Evolutionary conservation across 2,113 vertebrate species (phyloP), one percentile per base, ranked within the genome.

Genomic region (Corythoichthys intestinalis): DNA sequence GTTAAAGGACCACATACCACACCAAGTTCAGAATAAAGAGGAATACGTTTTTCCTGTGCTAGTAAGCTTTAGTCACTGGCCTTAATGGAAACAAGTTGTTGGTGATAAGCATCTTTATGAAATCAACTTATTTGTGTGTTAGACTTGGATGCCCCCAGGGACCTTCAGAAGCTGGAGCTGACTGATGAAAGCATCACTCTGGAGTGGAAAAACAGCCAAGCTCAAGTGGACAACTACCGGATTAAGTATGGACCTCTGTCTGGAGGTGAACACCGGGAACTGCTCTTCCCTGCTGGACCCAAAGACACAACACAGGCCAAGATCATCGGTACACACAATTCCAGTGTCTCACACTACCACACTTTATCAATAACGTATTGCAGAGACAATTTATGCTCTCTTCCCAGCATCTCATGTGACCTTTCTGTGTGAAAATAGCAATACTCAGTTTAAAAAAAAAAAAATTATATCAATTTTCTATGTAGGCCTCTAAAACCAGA

Each of bases 181-280:
- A 98, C 96, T 0, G 97, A 98, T 4, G 93, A 59, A 61, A 98
- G 92, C 80, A 95, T 99, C 83, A 98, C 94, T 28, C 84, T 99
- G 61, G 94, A 97, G 75, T 99, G 97, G 97, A 93, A 85, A 78
- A 98, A 98, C 72, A 97, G 93, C 82, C 91, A 85, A 2, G 94
- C 97, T 0, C 78, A 89, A 0, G 86, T 95, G 0, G 92, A 94
- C 57, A 93, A 72, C 73, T 99, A 98, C 69, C 90, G 96, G 49
- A 94, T 99, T 70, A 98, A 99, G 79, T 98, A 94, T 0, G 96
- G 96, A 9, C 95, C 97, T 52, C 92, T 98, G 81, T 95, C 97
- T 4, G 97, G 96, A 65, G 96, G 94, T 0, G 95, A 95, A 53
- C 97, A 98, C 0, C 89, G 93, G 0, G 96, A 99, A 78, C 58